Percentiles rank a stretch among this genome's conserved stretches.
phyloP scores from a whole-genome alignment of 1,140 invertebrate genomes.

The Hypothenemus hampei region DNA sequence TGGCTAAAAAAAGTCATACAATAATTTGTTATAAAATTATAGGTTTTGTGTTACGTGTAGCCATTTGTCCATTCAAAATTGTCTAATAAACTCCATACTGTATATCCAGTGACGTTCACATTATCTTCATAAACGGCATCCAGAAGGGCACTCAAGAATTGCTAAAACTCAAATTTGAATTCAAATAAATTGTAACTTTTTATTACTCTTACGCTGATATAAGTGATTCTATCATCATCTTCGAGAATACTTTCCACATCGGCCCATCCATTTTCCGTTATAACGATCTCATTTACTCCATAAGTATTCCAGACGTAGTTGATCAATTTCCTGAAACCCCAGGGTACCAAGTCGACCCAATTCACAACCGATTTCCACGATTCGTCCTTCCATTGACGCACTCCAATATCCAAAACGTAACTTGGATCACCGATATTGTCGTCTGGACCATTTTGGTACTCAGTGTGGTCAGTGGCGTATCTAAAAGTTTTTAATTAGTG shows the following conservation, averaged over 20 bases:
- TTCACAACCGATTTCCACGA: constrained; percentile 8
- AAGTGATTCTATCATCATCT: constrained; percentile 5
- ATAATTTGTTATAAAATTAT: not conserved
- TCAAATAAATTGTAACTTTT: not conserved
- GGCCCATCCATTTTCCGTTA: constrained; percentile 59
- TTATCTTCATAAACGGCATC: constrained; percentile 22
- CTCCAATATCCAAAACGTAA: constrained; percentile 10
- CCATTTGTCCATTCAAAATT: constrained; percentile 32
- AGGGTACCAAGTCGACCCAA: constrained; percentile 46
- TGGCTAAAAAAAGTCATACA: constrained; percentile 45
- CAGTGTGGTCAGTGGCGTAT: constrained; percentile 5
- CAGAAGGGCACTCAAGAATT: constrained; percentile 18
- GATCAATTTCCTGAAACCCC: constrained; percentile 61
- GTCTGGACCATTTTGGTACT: not conserved
- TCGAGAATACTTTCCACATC: constrained; percentile 32
- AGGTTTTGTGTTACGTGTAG: constrained; percentile 25
- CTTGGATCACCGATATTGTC: constrained; percentile 2
- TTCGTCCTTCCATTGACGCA: not conserved
- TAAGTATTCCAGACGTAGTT: constrained; percentile 62
- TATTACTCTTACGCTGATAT: constrained; percentile 5
- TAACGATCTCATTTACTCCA: constrained; percentile 49
- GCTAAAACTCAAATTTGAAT: constrained; percentile 1
- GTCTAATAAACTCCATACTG: constrained; percentile 31
- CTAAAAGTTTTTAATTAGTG: not conserved
- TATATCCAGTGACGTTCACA: constrained; percentile 30